Evolutionary conservation across 2,888 invertebrate genomes (phyloP), one percentile per base, ranked within the genome.

Genomic region (Therioaphis trifolii): DNA sequence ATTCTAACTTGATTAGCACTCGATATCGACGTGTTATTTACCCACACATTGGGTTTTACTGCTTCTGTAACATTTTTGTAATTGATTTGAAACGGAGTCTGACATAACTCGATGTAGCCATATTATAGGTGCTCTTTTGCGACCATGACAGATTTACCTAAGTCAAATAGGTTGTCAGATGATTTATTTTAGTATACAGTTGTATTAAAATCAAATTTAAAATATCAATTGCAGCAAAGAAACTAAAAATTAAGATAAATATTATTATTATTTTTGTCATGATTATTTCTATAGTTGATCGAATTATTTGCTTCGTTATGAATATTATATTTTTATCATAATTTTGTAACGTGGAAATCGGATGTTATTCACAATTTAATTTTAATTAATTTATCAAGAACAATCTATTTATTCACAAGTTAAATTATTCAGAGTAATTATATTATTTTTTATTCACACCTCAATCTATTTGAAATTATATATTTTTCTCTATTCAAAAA

Each of bases 191-290:
- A 66, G 35, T 11, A 66, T n/a, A 66, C 35, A 35, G n/a, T 66
- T 11, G n/a, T 66, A 66, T 66, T 66, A n/a, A 66, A 66, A 35
- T 40, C 66, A 35, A 66, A 66, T 66, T 66, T 35, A 66, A 66
- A 40, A 35, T 12, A 66, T 35, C 66, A 66, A 66, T 66, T 66
- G 35, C 35, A 66, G 11, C 5, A 66, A n/a, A n/a, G 9, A 66
- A 46, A 46, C 11, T 46, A 46, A 46, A 46, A 46, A 66, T 35
- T 5, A 29, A 63, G 27, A 27, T 61, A 4, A 3, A n/a, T n/a
- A n/a, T n/a, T n/a, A n/a, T n/a, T n/a, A 61, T 61, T 61, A 61
- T 61, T 27, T 4, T 27, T 61, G n/a, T 61, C 5, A 61, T 61
- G 12, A 63, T 63, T 5, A 29, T 14, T n/a, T n/a, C n/a, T n/a